phyloP scores from a whole-genome alignment of 2,797 vertebrate genomes.

The Platyrinchus mystaceus region DNA sequence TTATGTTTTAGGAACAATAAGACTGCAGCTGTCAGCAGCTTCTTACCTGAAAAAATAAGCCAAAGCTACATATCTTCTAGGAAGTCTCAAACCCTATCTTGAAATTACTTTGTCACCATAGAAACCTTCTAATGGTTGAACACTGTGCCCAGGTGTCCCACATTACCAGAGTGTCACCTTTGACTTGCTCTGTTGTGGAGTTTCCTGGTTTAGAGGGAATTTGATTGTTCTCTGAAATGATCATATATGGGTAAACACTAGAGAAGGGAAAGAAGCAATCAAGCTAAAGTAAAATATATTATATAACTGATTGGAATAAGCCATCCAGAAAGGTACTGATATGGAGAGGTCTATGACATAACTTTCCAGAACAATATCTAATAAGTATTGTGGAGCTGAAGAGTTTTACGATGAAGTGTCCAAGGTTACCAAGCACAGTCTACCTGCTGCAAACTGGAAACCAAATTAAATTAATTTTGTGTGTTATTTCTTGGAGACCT shows the following conservation, averaged over 20 bases:
- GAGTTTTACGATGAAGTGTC: not conserved
- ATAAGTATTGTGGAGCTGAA: not conserved
- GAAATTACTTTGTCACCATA: slow-evolving; percentile 1
- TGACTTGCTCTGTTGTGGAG: not conserved
- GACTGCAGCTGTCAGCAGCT: not conserved
- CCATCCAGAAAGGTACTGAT: not conserved
- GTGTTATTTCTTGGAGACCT: not conserved
- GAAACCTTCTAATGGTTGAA: not conserved
- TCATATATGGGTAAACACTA: not conserved
- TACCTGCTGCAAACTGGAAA: not conserved
- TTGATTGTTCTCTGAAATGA: not conserved
- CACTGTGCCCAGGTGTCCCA: not conserved
- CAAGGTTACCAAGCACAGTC: not conserved
- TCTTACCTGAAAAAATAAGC: not conserved
- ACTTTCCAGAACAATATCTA: not conserved
- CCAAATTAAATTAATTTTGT: not conserved
- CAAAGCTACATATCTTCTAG: not conserved
- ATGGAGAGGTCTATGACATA: not conserved
- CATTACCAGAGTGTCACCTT: not conserved
- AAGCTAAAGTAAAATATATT: not conserved
- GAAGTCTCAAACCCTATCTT: not conserved
- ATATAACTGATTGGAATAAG: not conserved
- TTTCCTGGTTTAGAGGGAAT: not conserved
- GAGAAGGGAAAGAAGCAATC: not conserved
- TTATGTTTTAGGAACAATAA: not conserved